These are phyloP conservation scores for Andricus quercusramuli DNA, from an alignment of 2,888 invertebrate genomes.

Conservation along the genomic window DNA sequence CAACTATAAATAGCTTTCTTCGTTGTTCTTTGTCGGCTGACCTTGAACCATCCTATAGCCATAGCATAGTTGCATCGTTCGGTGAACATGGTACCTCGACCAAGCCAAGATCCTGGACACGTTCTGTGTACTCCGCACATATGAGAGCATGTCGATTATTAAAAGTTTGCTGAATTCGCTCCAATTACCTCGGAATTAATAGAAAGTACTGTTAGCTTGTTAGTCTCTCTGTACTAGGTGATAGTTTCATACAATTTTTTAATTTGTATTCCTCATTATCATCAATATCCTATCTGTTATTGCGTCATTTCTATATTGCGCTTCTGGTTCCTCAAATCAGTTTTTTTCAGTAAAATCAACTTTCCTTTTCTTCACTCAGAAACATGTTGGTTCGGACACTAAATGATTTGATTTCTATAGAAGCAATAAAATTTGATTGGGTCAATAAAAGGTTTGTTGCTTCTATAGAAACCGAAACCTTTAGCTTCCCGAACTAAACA, in stretches of 20 bases:
- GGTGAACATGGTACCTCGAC: slow-evolving; percentile 35
- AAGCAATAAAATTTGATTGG: too few relatives aligned
- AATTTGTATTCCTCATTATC: background rate
- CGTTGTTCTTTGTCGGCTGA: slow-evolving; percentile 64
- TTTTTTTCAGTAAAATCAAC: too few relatives aligned
- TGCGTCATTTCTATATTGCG: too few relatives aligned
- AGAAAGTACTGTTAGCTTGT: slow-evolving; percentile 32
- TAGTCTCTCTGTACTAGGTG: slow-evolving; percentile 3
- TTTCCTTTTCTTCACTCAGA: too few relatives aligned
- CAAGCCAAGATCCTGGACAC: slow-evolving; percentile 38
- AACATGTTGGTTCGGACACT: too few relatives aligned
- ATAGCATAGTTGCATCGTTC: slow-evolving; percentile 49
- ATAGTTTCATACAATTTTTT: slow-evolving; percentile 5
- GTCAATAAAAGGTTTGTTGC: too few relatives aligned
- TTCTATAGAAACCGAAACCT: too few relatives aligned
- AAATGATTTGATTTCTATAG: too few relatives aligned
- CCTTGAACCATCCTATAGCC: slow-evolving; percentile 70
- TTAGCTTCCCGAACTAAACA: background rate
- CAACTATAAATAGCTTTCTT: slow-evolving; percentile 61
- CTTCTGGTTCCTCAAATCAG: too few relatives aligned
- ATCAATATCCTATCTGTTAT: background rate
- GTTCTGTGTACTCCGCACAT: slow-evolving; percentile 7
- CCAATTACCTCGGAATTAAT: slow-evolving; percentile 21
- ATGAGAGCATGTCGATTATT: slow-evolving; percentile 39
- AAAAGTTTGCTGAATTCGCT: slow-evolving; percentile 32